phyloP scores from a whole-genome alignment of 1,140 invertebrate species.

The Macrotrachela quadricornifera region DNA sequence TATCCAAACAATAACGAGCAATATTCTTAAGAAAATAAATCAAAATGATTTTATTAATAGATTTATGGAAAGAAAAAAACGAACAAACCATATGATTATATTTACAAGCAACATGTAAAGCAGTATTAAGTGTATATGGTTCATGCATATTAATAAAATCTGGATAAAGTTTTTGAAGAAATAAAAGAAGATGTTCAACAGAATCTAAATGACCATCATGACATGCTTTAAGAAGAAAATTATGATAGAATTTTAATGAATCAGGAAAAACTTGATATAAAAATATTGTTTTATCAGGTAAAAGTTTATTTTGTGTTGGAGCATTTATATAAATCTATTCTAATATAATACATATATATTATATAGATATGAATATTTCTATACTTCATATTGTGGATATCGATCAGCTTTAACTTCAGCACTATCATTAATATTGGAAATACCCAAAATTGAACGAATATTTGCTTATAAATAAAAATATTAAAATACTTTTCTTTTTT shows the following conservation, averaged over 20 bases:
- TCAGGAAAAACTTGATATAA: conserved; percentile 28
- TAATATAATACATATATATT: neutral
- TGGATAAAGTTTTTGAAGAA: conserved; percentile 17
- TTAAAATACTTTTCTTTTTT: neutral
- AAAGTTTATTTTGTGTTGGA: conserved; percentile 20
- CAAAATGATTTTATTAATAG: neutral
- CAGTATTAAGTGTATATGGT: conserved; percentile 19
- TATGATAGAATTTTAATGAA: conserved; percentile 19
- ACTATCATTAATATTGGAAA: conserved; percentile 12
- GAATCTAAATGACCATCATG: conserved; percentile 21
- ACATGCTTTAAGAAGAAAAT: conserved; percentile 17
- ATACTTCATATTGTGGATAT: conserved; percentile 23
- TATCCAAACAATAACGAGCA: conserved; percentile 19
- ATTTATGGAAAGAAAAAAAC: neutral
- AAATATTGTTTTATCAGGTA: conserved; percentile 19
- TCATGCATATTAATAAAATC: conserved; percentile 24
- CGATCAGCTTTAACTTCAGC: conserved; percentile 19
- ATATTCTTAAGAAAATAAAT: conserved; percentile 13
- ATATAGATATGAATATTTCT: neutral
- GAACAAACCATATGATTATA: conserved; percentile 21
- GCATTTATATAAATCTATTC: conserved; percentile 20
- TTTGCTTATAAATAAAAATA: conserved; percentile 11
- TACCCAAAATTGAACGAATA: conserved; percentile 15
- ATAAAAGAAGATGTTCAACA: conserved; percentile 21
- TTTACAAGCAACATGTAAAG: conserved; percentile 21